A percentile compares a stretch with the other conserved stretches of the same genome.
phyloP scores from a whole-genome alignment of 2,888 invertebrate genomes.

The Amphimallon solstitiale region DNA sequence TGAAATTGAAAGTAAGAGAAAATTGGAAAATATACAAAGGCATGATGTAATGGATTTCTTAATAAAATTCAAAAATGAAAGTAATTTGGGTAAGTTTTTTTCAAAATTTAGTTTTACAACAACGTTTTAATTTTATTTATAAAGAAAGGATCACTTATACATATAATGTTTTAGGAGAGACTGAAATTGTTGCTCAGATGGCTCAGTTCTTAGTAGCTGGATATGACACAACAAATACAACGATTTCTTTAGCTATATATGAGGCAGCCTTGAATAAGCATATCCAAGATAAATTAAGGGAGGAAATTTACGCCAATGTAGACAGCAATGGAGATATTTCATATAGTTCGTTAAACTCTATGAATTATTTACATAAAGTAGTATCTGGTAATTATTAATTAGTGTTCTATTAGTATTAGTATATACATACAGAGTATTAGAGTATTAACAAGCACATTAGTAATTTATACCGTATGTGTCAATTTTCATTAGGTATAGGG shows the following conservation, averaged over 20 bases:
- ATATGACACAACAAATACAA: slow-evolving; percentile 70
- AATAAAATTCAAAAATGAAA: no score
- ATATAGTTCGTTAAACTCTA: slow-evolving; percentile 66
- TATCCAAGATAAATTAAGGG: slow-evolving; percentile 66
- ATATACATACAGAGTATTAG: no score
- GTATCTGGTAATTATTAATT: slow-evolving; percentile 63
- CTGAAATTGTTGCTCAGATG: slow-evolving; percentile 68
- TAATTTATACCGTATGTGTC: no score
- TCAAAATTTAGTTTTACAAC: no score
- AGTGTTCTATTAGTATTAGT: not conserved
- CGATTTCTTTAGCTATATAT: slow-evolving; percentile 67
- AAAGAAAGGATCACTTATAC: no score
- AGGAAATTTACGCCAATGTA: slow-evolving; percentile 63
- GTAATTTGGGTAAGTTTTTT: no score
- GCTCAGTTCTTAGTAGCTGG: slow-evolving; percentile 71
- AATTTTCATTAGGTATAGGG: no score
- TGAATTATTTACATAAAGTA: slow-evolving; percentile 70
- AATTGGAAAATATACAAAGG: no score
- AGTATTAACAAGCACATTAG: no score
- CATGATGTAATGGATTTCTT: no score
- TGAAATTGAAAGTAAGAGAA: no score
- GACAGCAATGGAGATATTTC: slow-evolving; percentile 60
- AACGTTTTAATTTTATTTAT: no score
- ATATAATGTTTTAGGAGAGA: slow-evolving; percentile 61
- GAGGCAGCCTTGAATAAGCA: slow-evolving; percentile 66